phyloP scores from a whole-genome alignment of 2,888 invertebrate genomes.

The Polia nebulosa region DNA sequence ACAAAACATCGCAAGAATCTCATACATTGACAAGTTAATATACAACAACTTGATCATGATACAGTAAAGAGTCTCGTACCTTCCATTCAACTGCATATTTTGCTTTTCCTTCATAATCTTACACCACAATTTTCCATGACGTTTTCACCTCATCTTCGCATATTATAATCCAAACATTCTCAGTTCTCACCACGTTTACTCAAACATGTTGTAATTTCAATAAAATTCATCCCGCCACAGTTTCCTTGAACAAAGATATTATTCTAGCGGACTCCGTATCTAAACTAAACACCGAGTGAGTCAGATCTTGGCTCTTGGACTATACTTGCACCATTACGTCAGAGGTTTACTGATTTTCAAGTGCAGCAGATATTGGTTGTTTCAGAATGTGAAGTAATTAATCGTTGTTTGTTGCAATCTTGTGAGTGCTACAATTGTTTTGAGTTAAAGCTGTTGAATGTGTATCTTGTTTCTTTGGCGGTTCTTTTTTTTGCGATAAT shows the following conservation, averaged over 20 bases:
- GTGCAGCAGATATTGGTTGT: conserved; percentile 51
- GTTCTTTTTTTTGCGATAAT: conserved; percentile 8
- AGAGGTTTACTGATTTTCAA: conserved; percentile 57
- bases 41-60: background rate
- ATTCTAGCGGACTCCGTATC: conserved; percentile 65
- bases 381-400: conserved; percentile 58
- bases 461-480: background rate
- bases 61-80: conserved; percentile 2
- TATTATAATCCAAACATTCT: conserved; percentile 55
- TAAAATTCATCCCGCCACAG: conserved; percentile 65
- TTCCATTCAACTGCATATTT: background rate
- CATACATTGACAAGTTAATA: background rate
- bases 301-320: conserved; percentile 49
- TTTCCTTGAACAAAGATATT: conserved; percentile 72
- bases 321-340: conserved; percentile 53
- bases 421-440: conserved; percentile 22
- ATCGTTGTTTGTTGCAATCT: conserved; percentile 45
- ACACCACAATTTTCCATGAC: conserved; percentile 55
- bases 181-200: conserved; percentile 61
- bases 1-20: background rate
- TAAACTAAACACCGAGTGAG: conserved; percentile 71
- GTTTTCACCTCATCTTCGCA: conserved; percentile 51
- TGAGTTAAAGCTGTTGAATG: conserved; percentile 14
- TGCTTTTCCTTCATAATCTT: background rate
- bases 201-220: conserved; percentile 60